These are phyloP conservation scores for Hetaerina americana DNA, from an alignment of 1,140 invertebrate genomes.

Conservation along the genomic window DNA sequence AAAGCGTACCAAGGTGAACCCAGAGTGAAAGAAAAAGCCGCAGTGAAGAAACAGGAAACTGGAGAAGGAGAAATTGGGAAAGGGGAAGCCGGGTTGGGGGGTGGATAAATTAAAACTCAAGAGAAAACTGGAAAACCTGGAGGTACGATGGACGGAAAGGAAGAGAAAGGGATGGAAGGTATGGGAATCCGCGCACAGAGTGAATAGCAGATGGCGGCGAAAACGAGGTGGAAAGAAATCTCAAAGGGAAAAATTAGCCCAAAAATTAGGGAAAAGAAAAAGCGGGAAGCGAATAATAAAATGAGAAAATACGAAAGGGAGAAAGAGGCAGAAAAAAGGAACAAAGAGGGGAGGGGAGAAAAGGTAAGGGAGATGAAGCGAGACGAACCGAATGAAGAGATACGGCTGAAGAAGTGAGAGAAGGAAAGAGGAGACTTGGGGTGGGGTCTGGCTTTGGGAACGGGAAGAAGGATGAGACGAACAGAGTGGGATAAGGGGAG, in stretches of 20 bases:
- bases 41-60: no score
- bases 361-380: background rate
- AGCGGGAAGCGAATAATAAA: background rate
- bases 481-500: background rate
- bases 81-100: no score
- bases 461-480: background rate
- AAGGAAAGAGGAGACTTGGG: no score
- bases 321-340: background rate
- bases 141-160: background rate
- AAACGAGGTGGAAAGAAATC: background rate
- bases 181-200: background rate
- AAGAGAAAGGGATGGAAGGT: background rate
- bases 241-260: background rate
- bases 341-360: background rate
- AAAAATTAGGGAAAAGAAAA: background rate
- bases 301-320: background rate
- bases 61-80: no score
- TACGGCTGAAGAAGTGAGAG: no score
- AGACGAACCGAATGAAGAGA: background rate
- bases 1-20: no score
- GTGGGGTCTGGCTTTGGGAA: no score
- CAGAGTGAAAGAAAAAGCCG: no score
- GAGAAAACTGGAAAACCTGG: no score
- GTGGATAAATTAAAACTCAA: no score
- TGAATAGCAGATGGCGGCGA: no score